Evolutionary conservation across 2,888 invertebrate genomes (phyloP), one percentile per base, ranked within the genome.

Genomic region (Nezara viridula): DNA sequence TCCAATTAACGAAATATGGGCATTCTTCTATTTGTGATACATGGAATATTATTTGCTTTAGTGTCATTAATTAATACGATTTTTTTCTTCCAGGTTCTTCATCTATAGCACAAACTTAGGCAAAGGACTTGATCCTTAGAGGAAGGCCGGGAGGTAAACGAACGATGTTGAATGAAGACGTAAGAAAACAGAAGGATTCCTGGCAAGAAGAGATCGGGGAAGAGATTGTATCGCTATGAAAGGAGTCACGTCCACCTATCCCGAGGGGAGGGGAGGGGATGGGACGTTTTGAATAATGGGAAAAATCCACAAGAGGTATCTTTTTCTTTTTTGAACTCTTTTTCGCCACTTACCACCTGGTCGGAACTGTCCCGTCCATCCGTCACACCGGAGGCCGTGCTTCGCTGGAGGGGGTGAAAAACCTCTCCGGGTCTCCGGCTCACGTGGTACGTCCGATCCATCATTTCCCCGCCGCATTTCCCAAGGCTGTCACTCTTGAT

Each of bases 271-370:
- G 44, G 47, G 12, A n/a, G 86, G 86, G 44, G n/a, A n/a, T n/a
- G 37, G 55, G 86, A 44, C 50, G 60, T 86, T 86, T 86, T 86
- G 88, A 88, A 88, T 88, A 88, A 88, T 88, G 88, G 88, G 88
- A 88, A 88, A 66, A 88, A 88, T 88, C 73, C 88, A 86, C 86
- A 88, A 77, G 88, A 66, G 40, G 27, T 52, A 37, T 86, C 49
- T 86, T 50, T n/a, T 52, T 86, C 52, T 52, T 86, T 86, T 52
- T 55, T 73, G 32, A 4, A 73, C 66, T 73, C 66, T 73, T 55
- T 55, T 49, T 44, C 40, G 47, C 27, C 52, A 49, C 47, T 49
- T 88, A 73, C 88, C 37, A 73, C 88, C 88, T 77, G 32, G 27
- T 85, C n/a, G 27, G 47, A 85, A n/a, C 44, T 49, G 85, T 49